These are phyloP conservation scores for Gymnothorax reevesii DNA, from an alignment of 2,797 vertebrate genomes.

Conservation along the genomic window DNA sequence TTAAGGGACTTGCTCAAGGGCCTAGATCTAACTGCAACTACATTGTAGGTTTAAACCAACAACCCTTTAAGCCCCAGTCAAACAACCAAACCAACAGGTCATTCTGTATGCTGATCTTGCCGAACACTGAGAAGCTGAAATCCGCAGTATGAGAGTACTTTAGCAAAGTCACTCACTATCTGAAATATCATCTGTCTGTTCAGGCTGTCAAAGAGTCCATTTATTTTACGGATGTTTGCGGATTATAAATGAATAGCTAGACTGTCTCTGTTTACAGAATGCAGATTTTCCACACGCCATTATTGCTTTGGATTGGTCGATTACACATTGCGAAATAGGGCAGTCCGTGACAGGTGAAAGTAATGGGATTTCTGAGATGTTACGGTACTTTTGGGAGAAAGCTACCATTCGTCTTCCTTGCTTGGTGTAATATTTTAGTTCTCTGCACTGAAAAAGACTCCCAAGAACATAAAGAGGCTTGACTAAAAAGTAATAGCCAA, in stretches of 20 bases:
- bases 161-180: neutral
- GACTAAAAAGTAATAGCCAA: constrained; percentile 57
- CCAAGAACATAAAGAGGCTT: constrained; percentile 58
- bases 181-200: neutral
- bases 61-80: no score
- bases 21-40: no score
- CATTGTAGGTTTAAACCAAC: no score
- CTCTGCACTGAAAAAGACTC: constrained; percentile 68
- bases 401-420: neutral
- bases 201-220: neutral
- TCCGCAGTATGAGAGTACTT: neutral
- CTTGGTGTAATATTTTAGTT: constrained; percentile 42
- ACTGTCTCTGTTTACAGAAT: constrained; percentile 9
- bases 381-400: neutral
- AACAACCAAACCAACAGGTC: no score
- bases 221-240: neutral
- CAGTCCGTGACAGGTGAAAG: neutral
- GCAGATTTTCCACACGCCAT: neutral
- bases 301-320: neutral
- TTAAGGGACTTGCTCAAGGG: no score
- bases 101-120: neutral
- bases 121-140: constrained; percentile 29
- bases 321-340: neutral
- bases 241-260: constrained; percentile 1
- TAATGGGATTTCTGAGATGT: neutral